Conservation (phyloP, 2,888 invertebrate genomes). For the Schizotus pectinicornis region DNA sequence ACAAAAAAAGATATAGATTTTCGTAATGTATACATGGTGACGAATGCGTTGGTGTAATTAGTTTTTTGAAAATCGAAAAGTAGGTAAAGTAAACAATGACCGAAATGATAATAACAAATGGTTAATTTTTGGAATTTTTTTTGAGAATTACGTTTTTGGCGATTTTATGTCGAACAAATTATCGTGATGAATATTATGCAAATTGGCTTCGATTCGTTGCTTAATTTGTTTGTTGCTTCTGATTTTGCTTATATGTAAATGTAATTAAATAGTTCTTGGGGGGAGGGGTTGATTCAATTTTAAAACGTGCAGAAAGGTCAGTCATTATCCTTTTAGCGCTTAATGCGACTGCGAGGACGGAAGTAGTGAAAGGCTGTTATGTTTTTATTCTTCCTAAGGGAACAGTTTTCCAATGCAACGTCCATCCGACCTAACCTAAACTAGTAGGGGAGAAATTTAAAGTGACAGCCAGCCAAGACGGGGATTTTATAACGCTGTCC, state of each 20-base stretch:
- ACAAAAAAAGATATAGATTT: too few relatives aligned
- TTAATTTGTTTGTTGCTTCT: background rate
- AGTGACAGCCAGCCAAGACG: slow-evolving; percentile 37
- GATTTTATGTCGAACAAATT: too few relatives aligned
- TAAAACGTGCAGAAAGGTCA: slow-evolving; percentile 22
- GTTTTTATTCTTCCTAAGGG: slow-evolving; percentile 48
- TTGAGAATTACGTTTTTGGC: too few relatives aligned
- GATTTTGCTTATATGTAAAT: background rate
- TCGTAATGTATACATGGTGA: too few relatives aligned
- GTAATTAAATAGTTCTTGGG: too few relatives aligned
- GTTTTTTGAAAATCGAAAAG: too few relatives aligned
- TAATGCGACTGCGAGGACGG: slow-evolving; percentile 27
- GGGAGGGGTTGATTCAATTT: slow-evolving; percentile 3
- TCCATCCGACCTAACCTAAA: slow-evolving; percentile 35
- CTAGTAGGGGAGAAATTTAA: slow-evolving; percentile 37
- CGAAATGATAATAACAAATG: too few relatives aligned
- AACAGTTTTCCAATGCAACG: slow-evolving; percentile 42
- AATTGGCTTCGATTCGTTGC: background rate
- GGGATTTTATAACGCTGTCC: slow-evolving; percentile 36
- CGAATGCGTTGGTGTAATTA: too few relatives aligned
- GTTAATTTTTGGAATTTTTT: too few relatives aligned
- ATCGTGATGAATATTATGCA: too few relatives aligned
- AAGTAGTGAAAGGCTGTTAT: slow-evolving; percentile 35
- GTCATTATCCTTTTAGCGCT: slow-evolving; percentile 26
- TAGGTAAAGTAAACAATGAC: too few relatives aligned